A percentile compares a stretch with the other conserved stretches of the same genome.
phyloP scores from a whole-genome alignment of 2,113 vertebrate species.

The Caranx melampygus region DNA sequence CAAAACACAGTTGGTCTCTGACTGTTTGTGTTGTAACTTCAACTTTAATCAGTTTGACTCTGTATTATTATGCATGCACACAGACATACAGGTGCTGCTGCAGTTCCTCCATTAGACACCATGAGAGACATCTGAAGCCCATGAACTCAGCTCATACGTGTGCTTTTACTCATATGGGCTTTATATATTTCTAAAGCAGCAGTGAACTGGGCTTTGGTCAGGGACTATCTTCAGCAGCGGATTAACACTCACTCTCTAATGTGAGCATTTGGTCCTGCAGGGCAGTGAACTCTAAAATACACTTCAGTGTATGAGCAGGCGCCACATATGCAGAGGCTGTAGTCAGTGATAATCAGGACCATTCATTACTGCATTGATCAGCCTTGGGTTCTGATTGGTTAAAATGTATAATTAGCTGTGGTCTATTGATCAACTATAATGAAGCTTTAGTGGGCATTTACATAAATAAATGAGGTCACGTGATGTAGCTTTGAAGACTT shows the following conservation, averaged over 20 bases:
- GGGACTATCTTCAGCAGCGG: not conserved
- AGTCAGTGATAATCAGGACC: not conserved
- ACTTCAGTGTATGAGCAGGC: too few relatives aligned
- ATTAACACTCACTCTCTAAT: not conserved
- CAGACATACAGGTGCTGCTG: not conserved
- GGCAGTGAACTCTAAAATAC: too few relatives aligned
- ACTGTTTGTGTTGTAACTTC: constrained; percentile 67
- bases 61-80: not conserved
- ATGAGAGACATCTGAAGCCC: not conserved
- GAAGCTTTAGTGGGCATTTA: too few relatives aligned
- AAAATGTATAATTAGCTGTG: not conserved
- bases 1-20: constrained; percentile 66
- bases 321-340: too few relatives aligned
- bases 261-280: too few relatives aligned
- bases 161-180: not conserved
- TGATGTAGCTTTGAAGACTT: too few relatives aligned
- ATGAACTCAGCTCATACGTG: not conserved
- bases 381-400: not conserved
- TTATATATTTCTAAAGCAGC: not conserved
- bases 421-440: too few relatives aligned
- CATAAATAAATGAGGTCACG: too few relatives aligned
- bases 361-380: too few relatives aligned
- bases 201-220: too few relatives aligned
- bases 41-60: constrained; percentile 46
- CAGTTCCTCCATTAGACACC: not conserved